These are phyloP conservation scores for Paramuricea clavata DNA, from an alignment of 92 coral and sea anemone species.

Conservation along the genomic window DNA sequence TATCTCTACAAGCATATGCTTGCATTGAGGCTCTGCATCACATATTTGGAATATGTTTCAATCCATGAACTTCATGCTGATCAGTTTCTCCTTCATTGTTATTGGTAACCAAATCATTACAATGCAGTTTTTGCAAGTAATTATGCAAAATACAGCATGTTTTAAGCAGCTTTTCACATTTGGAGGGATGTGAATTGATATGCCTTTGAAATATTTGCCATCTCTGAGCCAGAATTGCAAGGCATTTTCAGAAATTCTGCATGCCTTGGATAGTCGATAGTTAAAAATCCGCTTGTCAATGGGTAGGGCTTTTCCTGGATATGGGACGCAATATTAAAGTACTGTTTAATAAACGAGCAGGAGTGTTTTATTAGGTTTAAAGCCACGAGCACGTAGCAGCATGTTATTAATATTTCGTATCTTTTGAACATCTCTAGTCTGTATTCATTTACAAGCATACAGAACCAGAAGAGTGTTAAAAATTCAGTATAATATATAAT, in stretches of 20 bases:
- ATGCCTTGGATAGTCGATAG: constrained; percentile 6
- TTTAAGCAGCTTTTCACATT: neutral
- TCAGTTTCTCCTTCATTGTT: neutral
- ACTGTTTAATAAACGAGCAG: no score
- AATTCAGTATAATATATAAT: no score
- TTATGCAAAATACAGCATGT: constrained; percentile 2
- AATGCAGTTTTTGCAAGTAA: constrained; percentile 4
- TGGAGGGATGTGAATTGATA: neutral
- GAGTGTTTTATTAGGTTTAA: no score
- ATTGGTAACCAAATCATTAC: neutral
- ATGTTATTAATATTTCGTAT: no score
- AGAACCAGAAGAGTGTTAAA: no score
- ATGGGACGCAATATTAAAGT: constrained; percentile 78
- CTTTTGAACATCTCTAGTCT: no score
- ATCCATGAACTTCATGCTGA: neutral
- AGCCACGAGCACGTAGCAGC: no score
- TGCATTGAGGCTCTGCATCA: constrained; percentile 9
- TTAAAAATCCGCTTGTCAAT: neutral
- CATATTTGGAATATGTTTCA: neutral
- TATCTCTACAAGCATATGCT: constrained; percentile 22
- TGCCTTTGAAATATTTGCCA: constrained; percentile 19
- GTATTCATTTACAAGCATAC: no score
- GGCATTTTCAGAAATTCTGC: constrained; percentile 18
- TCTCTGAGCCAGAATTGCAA: constrained; percentile 27
- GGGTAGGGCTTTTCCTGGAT: constrained; percentile 62